Conservation (phyloP, 2,888 invertebrate genomes). For the Agrochola circellaris region DNA sequence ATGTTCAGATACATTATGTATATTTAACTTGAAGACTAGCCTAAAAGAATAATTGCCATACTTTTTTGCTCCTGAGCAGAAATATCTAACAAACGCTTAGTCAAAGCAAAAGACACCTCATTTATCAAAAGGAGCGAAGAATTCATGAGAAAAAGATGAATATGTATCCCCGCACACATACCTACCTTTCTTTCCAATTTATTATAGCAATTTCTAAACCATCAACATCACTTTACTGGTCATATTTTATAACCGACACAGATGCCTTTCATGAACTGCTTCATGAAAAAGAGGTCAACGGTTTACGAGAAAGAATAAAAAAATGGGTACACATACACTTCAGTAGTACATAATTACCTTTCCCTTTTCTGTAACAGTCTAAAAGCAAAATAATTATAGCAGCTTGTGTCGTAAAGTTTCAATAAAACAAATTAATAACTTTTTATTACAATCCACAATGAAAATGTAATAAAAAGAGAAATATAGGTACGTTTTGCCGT, state of each 20-base stretch:
- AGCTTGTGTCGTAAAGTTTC: constrained; percentile 19
- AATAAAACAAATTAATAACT: constrained; percentile 41
- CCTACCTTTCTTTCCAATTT: constrained; percentile 10
- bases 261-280: constrained; percentile 10
- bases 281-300: constrained; percentile 42
- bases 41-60: constrained; percentile 17
- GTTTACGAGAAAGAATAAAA: constrained; percentile 21
- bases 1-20: constrained; percentile 2
- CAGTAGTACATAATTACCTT: background rate
- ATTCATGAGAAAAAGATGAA: constrained; percentile 35
- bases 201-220: constrained; percentile 17
- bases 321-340: constrained; percentile 6
- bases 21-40: too few relatives aligned
- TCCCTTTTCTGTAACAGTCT: background rate
- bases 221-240: constrained; percentile 4
- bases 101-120: constrained; percentile 46
- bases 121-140: constrained; percentile 37
- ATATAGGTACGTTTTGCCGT: constrained; percentile 19
- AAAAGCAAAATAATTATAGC: constrained; percentile 25
- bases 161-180: constrained; percentile 14
- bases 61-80: constrained; percentile 11
- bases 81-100: constrained; percentile 36
- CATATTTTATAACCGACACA: constrained; percentile 14
- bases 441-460: constrained; percentile 37
- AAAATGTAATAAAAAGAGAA: constrained; percentile 47